Conservation (phyloP, 2,888 invertebrate genomes). For the Cybosia mesomella region DNA sequence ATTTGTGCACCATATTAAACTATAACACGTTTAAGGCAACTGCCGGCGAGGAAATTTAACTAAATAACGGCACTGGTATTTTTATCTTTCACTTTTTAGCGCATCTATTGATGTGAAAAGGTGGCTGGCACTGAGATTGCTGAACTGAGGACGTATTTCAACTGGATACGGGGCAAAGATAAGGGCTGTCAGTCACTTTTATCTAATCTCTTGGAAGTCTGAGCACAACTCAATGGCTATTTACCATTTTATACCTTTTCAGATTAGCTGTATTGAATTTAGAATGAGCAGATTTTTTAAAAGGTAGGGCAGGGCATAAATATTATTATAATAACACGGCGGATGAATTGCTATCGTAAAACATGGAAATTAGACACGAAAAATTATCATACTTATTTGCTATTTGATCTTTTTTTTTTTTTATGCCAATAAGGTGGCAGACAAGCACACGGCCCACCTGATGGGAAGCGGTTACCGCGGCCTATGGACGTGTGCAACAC, state of each 20-base stretch:
- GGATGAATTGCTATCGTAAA: constrained; percentile 1
- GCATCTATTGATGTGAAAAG: neutral
- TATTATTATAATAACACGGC: neutral
- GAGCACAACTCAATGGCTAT: neutral
- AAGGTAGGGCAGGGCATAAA: neutral
- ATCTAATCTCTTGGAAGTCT: constrained; percentile 21
- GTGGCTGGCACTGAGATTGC: neutral
- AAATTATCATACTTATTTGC: neutral
- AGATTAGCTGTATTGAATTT: constrained; percentile 8
- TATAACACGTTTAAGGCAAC: neutral
- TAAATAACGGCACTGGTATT: neutral
- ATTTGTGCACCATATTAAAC: constrained; percentile 24
- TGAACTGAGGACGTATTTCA: constrained; percentile 1
- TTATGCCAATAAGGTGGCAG: neutral
- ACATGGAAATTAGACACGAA: neutral
- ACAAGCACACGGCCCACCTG: too few relatives aligned
- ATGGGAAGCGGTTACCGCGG: too few relatives aligned
- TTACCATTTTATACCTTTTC: neutral
- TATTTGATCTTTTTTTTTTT: neutral
- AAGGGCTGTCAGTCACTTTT: constrained; percentile 20
- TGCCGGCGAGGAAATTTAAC: neutral
- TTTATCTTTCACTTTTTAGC: neutral
- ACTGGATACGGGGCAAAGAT: constrained; percentile 12
- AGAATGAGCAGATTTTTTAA: neutral
- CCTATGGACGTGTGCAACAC: too few relatives aligned